Conservation (phyloP, 2,797 vertebrate genomes). For the Silurus lanzhouensis region DNA sequence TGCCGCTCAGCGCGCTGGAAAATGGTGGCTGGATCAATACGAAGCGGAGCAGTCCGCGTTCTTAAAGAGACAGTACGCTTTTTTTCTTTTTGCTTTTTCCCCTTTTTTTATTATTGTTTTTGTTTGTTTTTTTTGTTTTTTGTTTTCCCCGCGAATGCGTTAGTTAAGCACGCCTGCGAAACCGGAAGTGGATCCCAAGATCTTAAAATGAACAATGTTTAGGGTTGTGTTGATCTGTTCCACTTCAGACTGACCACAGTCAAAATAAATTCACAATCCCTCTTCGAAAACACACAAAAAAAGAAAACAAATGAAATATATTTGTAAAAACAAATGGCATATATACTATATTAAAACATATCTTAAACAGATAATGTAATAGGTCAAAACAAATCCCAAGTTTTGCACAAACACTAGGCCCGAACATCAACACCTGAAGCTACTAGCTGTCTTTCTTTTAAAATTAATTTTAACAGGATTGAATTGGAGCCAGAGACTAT, state of each 20-base stretch:
- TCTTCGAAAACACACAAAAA: background rate
- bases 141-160: background rate
- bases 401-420: background rate
- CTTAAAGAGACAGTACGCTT: conserved; percentile 82
- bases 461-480: no score
- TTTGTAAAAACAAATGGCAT: background rate
- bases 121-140: background rate
- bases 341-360: no score
- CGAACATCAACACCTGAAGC: background rate
- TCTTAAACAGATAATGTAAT: no score
- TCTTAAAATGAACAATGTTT: background rate
- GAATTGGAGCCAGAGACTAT: background rate
- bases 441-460: background rate
- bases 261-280: conserved; percentile 54
- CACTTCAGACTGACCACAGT: conserved; percentile 46
- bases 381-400: background rate
- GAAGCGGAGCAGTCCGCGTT: conserved; percentile 71
- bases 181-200: conserved; percentile 3
- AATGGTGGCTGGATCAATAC: conserved; percentile 87
- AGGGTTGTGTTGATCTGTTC: background rate
- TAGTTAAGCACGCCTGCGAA: conserved; percentile 2
- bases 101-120: no score
- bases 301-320: background rate
- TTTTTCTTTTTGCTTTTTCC: conserved; percentile 46
- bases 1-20: conserved; percentile 78